Conservation (phyloP, 2,797 vertebrate genomes). For the Phalanger gymnotis region DNA sequence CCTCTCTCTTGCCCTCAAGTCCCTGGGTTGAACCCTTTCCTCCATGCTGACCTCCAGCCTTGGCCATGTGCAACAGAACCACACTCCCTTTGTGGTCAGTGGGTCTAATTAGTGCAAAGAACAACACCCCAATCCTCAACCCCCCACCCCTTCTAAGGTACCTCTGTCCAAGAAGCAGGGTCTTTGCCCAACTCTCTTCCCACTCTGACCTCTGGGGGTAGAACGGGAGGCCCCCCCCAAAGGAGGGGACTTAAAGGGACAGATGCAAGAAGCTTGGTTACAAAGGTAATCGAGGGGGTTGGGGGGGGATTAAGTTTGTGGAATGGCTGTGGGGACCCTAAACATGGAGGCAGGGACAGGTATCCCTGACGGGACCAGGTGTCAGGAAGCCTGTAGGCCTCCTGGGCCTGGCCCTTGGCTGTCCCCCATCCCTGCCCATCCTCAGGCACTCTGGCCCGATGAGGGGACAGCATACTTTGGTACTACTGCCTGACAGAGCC, state of each 20-base stretch:
- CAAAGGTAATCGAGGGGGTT: not conserved
- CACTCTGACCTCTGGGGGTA: not conserved
- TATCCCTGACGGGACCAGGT: not conserved
- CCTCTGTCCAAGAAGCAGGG: not conserved
- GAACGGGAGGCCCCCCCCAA: not conserved
- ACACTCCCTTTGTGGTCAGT: constrained; percentile 1
- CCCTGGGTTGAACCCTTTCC: not conserved
- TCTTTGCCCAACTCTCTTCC: not conserved
- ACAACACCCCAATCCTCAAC: not conserved
- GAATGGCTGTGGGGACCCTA: constrained; percentile 5
- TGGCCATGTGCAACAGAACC: constrained; percentile 50
- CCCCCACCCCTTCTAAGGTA: not conserved
- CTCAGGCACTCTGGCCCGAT: not conserved
- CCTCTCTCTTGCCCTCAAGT: not conserved
- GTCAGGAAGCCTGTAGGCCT: not conserved
- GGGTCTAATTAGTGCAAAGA: constrained; percentile 63
- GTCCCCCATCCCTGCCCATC: not conserved
- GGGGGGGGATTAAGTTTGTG: not conserved
- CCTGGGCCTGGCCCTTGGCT: not conserved
- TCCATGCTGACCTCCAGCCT: not conserved
- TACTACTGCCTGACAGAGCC: not conserved
- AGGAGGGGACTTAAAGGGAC: not conserved
- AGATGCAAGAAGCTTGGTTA: constrained; percentile 2
- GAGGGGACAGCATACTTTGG: constrained; percentile 49
- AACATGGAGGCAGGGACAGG: not conserved